A percentile compares a stretch with the other conserved stretches of the same genome.
Evolutionary conservation across 2,888 invertebrate species (phyloP).

Genomic region (Dryococelus australis): DNA sequence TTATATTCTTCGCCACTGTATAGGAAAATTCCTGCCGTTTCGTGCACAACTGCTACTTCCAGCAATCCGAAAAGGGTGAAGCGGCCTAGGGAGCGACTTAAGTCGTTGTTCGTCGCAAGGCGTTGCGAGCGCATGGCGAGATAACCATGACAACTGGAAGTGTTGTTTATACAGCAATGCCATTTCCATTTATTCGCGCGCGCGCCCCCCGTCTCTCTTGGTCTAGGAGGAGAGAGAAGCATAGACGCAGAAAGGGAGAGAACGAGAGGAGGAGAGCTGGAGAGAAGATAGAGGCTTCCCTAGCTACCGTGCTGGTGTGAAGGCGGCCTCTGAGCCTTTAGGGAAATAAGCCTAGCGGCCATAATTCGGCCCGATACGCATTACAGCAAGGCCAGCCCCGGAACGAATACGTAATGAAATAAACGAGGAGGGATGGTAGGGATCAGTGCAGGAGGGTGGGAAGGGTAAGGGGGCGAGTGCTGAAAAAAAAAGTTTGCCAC

Average conservation of each 20-base stretch:
- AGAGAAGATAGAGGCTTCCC: not conserved
- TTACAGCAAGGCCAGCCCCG: slow-evolving; percentile 19
- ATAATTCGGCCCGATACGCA: slow-evolving; percentile 36
- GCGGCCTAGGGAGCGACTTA: not conserved
- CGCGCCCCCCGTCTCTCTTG: not conserved
- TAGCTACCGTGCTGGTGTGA: not conserved
- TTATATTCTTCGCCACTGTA: too few species aligned
- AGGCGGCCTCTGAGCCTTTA: slow-evolving; percentile 35
- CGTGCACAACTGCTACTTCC: too few species aligned
- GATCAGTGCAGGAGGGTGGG: not conserved
- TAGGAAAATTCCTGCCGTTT: too few species aligned
- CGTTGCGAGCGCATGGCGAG: slow-evolving; percentile 6
- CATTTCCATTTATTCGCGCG: slow-evolving; percentile 29
- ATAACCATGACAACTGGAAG: slow-evolving; percentile 40
- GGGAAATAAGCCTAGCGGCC: slow-evolving; percentile 38
- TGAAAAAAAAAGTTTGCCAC: slow-evolving; percentile 18
- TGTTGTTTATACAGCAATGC: slow-evolving; percentile 40
- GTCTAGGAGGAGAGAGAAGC: not conserved
- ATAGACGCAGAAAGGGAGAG: not conserved
- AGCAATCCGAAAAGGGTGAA: too few species aligned
- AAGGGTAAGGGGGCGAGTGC: not conserved
- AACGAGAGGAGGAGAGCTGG: not conserved
- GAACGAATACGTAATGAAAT: slow-evolving; percentile 41
- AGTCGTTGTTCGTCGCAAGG: not conserved
- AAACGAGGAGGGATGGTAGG: slow-evolving; percentile 33